phyloP scores from a whole-genome alignment of 2,888 invertebrate species.

The Folsomia candida region DNA sequence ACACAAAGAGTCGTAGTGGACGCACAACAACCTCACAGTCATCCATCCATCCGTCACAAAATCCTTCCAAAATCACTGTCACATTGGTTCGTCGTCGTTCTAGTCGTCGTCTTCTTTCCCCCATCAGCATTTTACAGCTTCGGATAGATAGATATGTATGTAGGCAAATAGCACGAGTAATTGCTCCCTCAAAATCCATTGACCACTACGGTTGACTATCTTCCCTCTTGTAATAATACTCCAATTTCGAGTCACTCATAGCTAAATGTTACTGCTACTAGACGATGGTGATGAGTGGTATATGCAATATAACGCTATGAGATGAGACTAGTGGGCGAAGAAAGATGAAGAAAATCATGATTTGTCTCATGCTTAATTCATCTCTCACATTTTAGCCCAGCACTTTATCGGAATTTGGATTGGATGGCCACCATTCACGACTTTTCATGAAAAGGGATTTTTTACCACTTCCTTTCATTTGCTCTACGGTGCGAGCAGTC shows the following conservation, averaged over 20 bases:
- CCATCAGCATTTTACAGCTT: too few species aligned
- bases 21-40: not conserved
- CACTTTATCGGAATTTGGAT: constrained; percentile 14
- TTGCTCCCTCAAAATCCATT: constrained; percentile 4
- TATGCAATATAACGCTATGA: too few species aligned
- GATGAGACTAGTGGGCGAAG: not conserved
- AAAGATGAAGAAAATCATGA: not conserved
- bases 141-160: too few species aligned
- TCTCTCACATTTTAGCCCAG: not conserved
- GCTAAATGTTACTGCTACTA: too few species aligned
- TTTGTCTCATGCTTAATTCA: not conserved
- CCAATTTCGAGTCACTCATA: too few species aligned
- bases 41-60: not conserved
- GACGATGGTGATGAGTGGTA: too few species aligned
- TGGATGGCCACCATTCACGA: constrained; percentile 14
- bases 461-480: constrained; percentile 4
- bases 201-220: not conserved
- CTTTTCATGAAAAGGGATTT: constrained; percentile 11
- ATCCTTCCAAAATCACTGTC: constrained; percentile 13
- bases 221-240: not conserved
- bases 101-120: too few species aligned
- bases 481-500: not conserved
- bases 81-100: too few species aligned
- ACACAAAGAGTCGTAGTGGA: not conserved
- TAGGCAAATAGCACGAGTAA: too few species aligned